Evolutionary conservation across 2,113 vertebrate genomes (phyloP).

Genomic region (Atherinomorus stipes): DNA sequence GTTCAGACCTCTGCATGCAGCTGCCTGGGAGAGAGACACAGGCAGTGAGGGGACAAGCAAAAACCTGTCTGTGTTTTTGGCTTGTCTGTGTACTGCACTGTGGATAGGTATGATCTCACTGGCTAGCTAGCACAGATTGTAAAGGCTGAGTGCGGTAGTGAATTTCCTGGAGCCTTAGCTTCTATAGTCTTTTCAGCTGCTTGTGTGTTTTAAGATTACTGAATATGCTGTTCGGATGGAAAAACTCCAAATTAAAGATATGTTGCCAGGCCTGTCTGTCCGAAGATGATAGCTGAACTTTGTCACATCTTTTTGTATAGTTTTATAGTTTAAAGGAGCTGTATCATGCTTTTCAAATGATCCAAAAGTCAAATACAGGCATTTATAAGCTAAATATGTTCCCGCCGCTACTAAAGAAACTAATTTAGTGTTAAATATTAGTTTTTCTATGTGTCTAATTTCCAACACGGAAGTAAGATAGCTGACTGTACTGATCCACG

Average conservation of each 20-base stretch:
- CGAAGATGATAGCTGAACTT: constrained; percentile 24
- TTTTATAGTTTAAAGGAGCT: too few species aligned
- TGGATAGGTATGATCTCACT: constrained; percentile 48
- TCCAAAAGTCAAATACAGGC: too few species aligned
- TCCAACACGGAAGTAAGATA: too few species aligned
- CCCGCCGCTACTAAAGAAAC: too few species aligned
- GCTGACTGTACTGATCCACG: too few species aligned
- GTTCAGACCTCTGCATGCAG: constrained; percentile 72
- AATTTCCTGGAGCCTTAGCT: constrained; percentile 15
- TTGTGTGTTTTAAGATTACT: not conserved
- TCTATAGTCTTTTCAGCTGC: not conserved
- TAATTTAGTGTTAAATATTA: too few species aligned
- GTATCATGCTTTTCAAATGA: too few species aligned
- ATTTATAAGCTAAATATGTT: too few species aligned
- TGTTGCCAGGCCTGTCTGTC: constrained; percentile 29
- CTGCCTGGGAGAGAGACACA: constrained; percentile 55
- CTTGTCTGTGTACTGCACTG: constrained; percentile 45
- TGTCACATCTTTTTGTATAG: not conserved
- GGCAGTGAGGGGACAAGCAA: constrained; percentile 72
- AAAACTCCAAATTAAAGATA: constrained; percentile 4
- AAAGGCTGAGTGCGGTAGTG: constrained; percentile 8
- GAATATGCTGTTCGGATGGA: not conserved
- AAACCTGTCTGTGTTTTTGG: constrained; percentile 71
- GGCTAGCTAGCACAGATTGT: constrained; percentile 26
- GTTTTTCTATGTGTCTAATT: too few species aligned